Conservation (phyloP, 2,113 vertebrate species). For the Phalacrocorax carbo region DNA sequence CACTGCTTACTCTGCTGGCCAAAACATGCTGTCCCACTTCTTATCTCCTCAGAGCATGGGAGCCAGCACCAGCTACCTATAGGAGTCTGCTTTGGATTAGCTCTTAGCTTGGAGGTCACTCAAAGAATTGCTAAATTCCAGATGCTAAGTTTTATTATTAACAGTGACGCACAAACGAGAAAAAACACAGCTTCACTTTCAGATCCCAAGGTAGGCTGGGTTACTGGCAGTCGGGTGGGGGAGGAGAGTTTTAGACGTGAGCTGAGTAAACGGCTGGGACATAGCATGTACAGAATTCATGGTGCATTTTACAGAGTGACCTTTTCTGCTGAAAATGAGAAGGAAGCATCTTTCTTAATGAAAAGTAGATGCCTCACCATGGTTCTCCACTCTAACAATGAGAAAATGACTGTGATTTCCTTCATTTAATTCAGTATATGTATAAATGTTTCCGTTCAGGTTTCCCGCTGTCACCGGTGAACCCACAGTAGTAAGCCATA, state of each 20-base stretch:
- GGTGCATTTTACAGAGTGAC: not conserved
- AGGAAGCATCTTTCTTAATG: not conserved
- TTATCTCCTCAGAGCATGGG: not conserved
- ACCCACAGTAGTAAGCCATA: constrained; percentile 44
- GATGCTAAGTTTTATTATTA: not conserved
- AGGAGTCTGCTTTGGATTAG: not conserved
- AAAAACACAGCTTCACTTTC: not conserved
- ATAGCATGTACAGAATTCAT: not conserved
- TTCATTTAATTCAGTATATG: not conserved
- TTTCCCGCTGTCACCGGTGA: not conserved
- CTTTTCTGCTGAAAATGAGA: not conserved
- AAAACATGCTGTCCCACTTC: not conserved
- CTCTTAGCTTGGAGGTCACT: not conserved
- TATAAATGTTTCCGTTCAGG: not conserved
- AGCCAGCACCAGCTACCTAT: not conserved
- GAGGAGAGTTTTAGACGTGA: not conserved
- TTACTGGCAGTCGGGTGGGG: not conserved
- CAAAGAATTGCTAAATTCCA: not conserved
- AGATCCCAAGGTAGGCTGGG: not conserved
- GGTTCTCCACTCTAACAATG: not conserved
- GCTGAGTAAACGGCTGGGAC: not conserved
- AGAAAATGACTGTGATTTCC: constrained; percentile 32
- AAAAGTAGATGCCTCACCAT: not conserved
- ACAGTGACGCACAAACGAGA: not conserved
- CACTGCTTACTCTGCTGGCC: not conserved